Evolutionary conservation across 2,113 vertebrate genomes (phyloP).

Genomic region (Lampris incognitus): DNA sequence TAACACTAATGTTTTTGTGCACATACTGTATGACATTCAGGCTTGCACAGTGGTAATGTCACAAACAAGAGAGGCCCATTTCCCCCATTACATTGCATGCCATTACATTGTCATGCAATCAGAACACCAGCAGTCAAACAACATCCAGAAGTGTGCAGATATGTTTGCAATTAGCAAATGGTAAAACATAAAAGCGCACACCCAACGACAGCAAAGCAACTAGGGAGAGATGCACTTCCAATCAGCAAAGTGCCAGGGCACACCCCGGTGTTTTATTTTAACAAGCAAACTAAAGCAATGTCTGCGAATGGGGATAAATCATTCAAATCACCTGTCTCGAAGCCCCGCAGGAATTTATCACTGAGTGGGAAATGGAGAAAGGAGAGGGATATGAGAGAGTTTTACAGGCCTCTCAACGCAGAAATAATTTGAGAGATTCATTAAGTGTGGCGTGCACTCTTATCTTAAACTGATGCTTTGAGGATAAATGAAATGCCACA

Average conservation of each 20-base stretch:
- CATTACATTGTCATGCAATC: constrained; percentile 21
- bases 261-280: constrained; percentile 58
- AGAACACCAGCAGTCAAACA: neutral
- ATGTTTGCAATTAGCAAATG: constrained; percentile 49
- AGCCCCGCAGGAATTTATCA: constrained; percentile 55
- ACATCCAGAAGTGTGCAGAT: constrained; percentile 15
- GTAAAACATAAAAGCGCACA: constrained; percentile 30
- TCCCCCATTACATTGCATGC: neutral
- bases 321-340: constrained; percentile 66
- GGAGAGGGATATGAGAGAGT: constrained; percentile 17
- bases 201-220: constrained; percentile 29
- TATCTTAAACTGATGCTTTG: constrained; percentile 49
- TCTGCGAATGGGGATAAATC: constrained; percentile 69
- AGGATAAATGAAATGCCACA: constrained; percentile 48
- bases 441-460: constrained; percentile 28
- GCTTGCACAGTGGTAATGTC: neutral
- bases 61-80: constrained; percentile 1
- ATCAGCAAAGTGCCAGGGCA: constrained; percentile 71
- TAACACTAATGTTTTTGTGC: neutral
- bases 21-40: constrained; percentile 41
- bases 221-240: constrained; percentile 62
- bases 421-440: constrained; percentile 48
- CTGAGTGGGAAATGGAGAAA: constrained; percentile 17
- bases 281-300: constrained; percentile 67
- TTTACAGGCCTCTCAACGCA: constrained; percentile 62